These are phyloP conservation scores for Tenrec ecaudatus DNA, from an alignment of 2,113 vertebrate genomes.

Conservation along the genomic window DNA sequence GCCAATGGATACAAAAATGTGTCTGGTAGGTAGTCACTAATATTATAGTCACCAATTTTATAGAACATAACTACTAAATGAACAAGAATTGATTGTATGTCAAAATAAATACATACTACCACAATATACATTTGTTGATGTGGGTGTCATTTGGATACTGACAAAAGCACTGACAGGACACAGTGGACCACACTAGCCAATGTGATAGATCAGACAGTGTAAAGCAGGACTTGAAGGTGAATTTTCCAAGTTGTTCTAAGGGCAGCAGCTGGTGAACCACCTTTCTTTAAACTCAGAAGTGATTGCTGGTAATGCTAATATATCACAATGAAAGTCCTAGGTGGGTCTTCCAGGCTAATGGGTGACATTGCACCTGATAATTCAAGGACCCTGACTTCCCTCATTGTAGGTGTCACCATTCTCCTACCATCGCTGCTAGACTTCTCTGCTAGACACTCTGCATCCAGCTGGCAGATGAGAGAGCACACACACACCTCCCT, in stretches of 20 bases:
- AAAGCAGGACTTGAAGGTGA: background rate
- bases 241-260: background rate
- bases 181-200: background rate
- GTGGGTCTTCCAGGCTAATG: background rate
- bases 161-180: background rate
- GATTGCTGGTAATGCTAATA: background rate
- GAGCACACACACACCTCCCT: background rate
- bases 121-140: background rate
- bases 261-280: background rate
- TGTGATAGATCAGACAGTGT: background rate
- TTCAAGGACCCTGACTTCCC: slow-evolving; percentile 1
- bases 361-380: background rate
- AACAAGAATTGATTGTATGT: background rate
- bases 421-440: background rate
- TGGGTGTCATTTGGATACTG: background rate
- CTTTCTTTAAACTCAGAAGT: slow-evolving; percentile 45
- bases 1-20: background rate
- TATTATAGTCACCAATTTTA: background rate
- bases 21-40: background rate
- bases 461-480: background rate
- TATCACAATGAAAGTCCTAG: slow-evolving; percentile 38
- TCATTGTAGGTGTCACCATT: background rate
- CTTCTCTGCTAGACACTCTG: background rate
- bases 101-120: slow-evolving; percentile 35
- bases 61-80: background rate